phyloP scores from a whole-genome alignment of 2,888 invertebrate species.

The Trichogramma dendrolimi region DNA sequence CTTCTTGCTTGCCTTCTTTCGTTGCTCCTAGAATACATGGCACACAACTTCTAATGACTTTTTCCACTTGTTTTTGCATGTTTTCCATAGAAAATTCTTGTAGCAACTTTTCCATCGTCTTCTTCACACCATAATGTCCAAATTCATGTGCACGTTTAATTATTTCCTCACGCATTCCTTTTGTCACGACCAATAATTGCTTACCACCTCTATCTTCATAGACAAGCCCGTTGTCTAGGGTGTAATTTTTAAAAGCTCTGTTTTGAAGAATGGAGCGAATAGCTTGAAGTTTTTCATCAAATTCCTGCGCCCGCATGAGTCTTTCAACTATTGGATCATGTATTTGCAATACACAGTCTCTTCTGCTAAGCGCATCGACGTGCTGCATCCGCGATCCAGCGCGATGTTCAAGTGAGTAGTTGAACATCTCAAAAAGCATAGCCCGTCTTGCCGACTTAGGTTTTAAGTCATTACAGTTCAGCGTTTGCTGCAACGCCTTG shows the following conservation, averaged over 20 bases:
- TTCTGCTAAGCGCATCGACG: too few species aligned
- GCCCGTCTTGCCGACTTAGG: constrained; percentile 14
- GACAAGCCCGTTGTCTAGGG: not conserved
- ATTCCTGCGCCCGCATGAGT: not conserved
- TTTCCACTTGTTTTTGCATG: not conserved
- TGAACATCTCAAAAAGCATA: too few species aligned
- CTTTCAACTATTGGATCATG: not conserved
- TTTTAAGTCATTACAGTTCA: constrained; percentile 31
- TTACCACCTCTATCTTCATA: not conserved
- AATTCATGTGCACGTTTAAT: not conserved
- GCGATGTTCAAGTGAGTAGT: too few species aligned
- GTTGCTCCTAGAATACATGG: not conserved
- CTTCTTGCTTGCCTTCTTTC: not conserved
- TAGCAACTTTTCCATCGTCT: not conserved
- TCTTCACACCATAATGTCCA: not conserved
- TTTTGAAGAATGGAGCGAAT: not conserved
- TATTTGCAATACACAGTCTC: not conserved
- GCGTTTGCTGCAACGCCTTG: constrained; percentile 36
- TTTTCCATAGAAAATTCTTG: not conserved
- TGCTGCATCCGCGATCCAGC: too few species aligned
- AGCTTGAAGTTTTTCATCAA: not conserved
- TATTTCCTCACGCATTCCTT: not conserved
- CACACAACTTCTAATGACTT: not conserved
- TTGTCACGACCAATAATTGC: not conserved
- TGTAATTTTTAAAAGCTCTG: not conserved